phyloP scores from a whole-genome alignment of 2,888 invertebrate genomes.

The Dermolepida albohirtum region DNA sequence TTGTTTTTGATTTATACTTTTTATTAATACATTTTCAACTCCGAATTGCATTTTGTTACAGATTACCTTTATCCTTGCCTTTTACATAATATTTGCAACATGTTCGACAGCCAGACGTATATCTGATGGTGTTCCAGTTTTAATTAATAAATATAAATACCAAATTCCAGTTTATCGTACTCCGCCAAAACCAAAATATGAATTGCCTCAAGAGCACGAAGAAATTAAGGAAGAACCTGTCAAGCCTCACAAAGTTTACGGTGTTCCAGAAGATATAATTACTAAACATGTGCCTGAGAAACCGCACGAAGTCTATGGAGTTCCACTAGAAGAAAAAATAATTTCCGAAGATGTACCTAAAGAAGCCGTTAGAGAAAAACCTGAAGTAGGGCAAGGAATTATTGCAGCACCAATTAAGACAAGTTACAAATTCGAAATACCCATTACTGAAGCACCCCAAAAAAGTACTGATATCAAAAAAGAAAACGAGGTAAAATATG shows the following conservation, averaged over 20 bases:
- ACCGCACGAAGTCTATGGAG: constrained; percentile 2
- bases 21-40: not conserved
- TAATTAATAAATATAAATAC: constrained; percentile 23
- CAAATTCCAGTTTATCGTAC: constrained; percentile 18
- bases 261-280: constrained; percentile 8
- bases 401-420: constrained; percentile 4
- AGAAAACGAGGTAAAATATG: not conserved
- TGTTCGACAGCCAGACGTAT: not conserved
- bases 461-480: not conserved
- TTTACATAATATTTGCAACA: not conserved
- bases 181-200: constrained; percentile 3
- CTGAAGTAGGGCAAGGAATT: too few relatives aligned
- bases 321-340: not conserved
- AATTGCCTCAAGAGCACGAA: not conserved
- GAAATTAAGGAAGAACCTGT: not conserved
- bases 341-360: not conserved
- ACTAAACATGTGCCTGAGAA: not conserved
- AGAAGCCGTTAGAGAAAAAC: not conserved
- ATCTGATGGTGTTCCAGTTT: constrained; percentile 10
- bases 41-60: constrained; percentile 3
- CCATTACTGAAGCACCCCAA: not conserved
- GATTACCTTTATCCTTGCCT: not conserved
- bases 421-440: constrained; percentile 8
- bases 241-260: not conserved
- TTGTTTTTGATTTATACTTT: not conserved